Percentiles rank a stretch among this genome's conserved stretches.
Evolutionary conservation across 2,797 vertebrate species (phyloP).

Genomic region (Babyrousa celebensis): DNA sequence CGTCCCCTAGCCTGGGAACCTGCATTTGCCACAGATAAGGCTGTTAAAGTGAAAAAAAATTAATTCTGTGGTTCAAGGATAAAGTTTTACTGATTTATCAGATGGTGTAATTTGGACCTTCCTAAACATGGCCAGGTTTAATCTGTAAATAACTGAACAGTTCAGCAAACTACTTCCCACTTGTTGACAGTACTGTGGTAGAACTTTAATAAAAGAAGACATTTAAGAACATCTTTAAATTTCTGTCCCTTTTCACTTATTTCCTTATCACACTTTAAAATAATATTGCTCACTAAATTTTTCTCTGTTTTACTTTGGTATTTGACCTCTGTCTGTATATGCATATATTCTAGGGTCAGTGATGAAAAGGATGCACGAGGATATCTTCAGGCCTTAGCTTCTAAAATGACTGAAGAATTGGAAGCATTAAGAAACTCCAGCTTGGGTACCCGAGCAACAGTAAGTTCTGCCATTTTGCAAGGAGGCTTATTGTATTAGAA

Average conservation of each 20-base stretch:
- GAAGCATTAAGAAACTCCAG: constrained; percentile 98
- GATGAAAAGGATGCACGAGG: constrained; percentile 99
- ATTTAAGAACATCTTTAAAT: constrained; percentile 44
- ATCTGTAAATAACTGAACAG: neutral
- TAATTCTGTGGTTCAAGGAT: neutral
- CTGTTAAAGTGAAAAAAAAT: constrained; percentile 13
- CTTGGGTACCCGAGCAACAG: constrained; percentile 97
- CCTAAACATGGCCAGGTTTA: neutral
- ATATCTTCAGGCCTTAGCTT: constrained; percentile 98
- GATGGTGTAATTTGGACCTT: neutral
- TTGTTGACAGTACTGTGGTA: neutral
- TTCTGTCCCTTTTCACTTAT: constrained; percentile 40
- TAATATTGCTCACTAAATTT: neutral
- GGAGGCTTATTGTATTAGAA: neutral
- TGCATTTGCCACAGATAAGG: no score
- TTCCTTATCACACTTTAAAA: constrained; percentile 67
- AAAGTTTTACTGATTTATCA: constrained; percentile 45
- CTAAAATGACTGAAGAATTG: constrained; percentile 99
- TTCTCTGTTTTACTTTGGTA: constrained; percentile 50
- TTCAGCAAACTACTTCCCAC: neutral
- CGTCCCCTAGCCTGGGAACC: no score
- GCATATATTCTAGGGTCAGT: constrained; percentile 94
- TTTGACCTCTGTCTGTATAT: neutral
- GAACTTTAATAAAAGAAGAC: constrained; percentile 30
- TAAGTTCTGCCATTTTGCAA: constrained; percentile 88